phyloP scores from a whole-genome alignment of 2,113 vertebrate species.

The Xenopus tropicalis region DNA sequence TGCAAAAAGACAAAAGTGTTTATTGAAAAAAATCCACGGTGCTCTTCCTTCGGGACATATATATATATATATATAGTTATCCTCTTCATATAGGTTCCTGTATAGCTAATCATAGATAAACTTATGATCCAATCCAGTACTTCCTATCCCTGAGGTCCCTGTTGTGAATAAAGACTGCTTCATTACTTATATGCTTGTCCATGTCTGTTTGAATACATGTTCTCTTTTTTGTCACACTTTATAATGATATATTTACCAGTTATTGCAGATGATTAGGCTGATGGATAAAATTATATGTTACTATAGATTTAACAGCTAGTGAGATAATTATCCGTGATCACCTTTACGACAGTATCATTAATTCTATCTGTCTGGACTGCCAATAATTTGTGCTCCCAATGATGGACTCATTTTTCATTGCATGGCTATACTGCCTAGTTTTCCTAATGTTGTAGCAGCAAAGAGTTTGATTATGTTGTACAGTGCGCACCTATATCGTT shows the following conservation, averaged over 20 bases:
- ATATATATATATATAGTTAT: no score
- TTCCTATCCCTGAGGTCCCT: no score
- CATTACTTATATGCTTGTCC: no score
- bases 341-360: constrained; percentile 5
- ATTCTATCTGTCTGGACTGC: constrained; percentile 2
- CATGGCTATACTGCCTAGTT: background rate
- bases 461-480: background rate
- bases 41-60: no score
- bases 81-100: no score
- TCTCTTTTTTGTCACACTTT: background rate
- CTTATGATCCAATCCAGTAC: no score
- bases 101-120: no score
- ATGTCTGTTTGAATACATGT: background rate
- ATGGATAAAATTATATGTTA: constrained; percentile 15
- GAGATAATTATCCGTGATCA: constrained; percentile 23
- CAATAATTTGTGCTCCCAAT: background rate
- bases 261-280: constrained; percentile 3
- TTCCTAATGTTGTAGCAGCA: background rate
- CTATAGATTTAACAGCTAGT: background rate
- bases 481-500: no score
- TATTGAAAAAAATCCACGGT: no score
- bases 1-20: no score
- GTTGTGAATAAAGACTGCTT: no score
- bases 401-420: constrained; percentile 9
- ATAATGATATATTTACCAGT: background rate